Percentiles rank a stretch among this genome's conserved stretches.
Evolutionary conservation across 2,113 vertebrate genomes (phyloP).

Genomic region (Tylochromis polylepis): DNA sequence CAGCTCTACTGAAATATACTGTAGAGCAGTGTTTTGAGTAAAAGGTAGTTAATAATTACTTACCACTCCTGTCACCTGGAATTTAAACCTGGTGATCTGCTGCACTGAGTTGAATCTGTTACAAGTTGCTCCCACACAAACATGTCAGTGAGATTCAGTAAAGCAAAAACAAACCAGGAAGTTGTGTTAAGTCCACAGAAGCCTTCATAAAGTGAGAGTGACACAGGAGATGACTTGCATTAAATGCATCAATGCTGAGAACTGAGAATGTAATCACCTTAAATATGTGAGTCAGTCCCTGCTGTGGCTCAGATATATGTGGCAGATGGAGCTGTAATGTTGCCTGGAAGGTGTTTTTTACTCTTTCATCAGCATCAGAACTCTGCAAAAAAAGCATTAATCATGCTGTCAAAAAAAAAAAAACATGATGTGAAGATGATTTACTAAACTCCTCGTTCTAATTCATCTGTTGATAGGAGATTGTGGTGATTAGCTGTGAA

Average conservation of each 20-base stretch:
- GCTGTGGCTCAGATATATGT: neutral
- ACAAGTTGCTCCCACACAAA: neutral
- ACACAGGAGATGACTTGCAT: neutral
- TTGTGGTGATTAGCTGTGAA: neutral
- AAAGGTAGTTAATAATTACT: neutral
- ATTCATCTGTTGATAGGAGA: neutral
- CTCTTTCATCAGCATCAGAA: neutral
- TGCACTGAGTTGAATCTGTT: neutral
- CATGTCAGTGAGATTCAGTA: rapidly evolving
- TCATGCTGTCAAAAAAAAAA: neutral
- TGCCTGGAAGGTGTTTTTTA: constrained; percentile 6
- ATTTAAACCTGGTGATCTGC: neutral
- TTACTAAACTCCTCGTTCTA: neutral
- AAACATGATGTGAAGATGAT: neutral
- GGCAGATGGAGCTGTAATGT: constrained; percentile 21
- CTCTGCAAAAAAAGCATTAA: neutral
- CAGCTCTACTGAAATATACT: neutral
- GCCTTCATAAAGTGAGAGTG: neutral
- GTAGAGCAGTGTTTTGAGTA: neutral
- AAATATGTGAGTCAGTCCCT: constrained; percentile 5
- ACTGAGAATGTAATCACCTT: constrained; percentile 5
- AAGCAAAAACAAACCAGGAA: neutral
- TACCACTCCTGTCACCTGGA: neutral
- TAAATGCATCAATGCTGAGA: neutral
- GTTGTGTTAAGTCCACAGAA: neutral